Conservation (phyloP, 2,797 vertebrate species). For the Rhinichthys osculus region DNA sequence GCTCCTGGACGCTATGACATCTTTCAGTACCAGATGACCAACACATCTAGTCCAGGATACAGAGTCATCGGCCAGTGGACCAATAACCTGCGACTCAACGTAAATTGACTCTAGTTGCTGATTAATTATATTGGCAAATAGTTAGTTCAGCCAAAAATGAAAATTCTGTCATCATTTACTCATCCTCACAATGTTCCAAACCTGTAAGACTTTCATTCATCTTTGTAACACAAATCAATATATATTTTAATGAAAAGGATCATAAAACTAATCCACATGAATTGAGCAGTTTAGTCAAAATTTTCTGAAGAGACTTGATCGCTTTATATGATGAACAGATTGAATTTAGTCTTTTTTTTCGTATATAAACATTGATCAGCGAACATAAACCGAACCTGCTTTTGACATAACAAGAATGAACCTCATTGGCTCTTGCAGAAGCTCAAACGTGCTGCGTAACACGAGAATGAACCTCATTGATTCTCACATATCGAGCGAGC, state of each 20-base stretch:
- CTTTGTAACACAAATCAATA: neutral
- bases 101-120: conserved; percentile 54
- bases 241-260: neutral
- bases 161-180: neutral
- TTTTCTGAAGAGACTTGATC: too few species aligned
- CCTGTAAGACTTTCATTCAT: neutral
- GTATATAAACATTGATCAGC: too few species aligned
- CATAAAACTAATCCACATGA: too few species aligned
- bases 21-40: conserved; percentile 91
- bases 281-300: too few species aligned
- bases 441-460: too few species aligned
- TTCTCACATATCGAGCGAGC: neutral
- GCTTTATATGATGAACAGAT: too few species aligned
- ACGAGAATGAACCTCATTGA: too few species aligned
- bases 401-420: too few species aligned
- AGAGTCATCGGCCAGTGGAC: conserved; percentile 91
- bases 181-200: neutral
- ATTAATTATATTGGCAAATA: neutral
- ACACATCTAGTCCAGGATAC: conserved; percentile 83
- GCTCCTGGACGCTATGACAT: conserved; percentile 93
- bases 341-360: too few species aligned
- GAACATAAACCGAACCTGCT: too few species aligned
- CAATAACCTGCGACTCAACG: conserved; percentile 85
- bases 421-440: too few species aligned
- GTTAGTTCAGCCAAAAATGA: neutral